Conservation (phyloP, 2,113 vertebrate species). For the Xiphophorus couchianus region DNA sequence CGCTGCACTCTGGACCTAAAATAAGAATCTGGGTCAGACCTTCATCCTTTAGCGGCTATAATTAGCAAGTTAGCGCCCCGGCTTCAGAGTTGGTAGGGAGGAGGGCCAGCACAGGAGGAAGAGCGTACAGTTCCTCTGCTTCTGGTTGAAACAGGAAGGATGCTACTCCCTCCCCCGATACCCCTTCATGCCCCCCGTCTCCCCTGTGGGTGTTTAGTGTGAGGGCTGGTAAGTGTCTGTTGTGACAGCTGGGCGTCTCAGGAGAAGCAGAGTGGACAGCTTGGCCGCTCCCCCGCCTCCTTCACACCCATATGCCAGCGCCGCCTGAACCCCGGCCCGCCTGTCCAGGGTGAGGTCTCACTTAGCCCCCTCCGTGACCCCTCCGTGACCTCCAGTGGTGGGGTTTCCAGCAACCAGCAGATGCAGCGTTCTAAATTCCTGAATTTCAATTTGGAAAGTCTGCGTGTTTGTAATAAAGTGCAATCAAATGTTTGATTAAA, state of each 20-base stretch:
- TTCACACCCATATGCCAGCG: slow-evolving; percentile 69
- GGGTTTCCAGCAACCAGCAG: slow-evolving; percentile 28
- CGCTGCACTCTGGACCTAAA: slow-evolving; percentile 35
- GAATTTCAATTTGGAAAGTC: no score
- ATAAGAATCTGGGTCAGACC: slow-evolving; percentile 71
- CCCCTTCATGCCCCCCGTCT: slow-evolving; percentile 19
- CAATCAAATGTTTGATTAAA: no score
- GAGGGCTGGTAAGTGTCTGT: slow-evolving; percentile 79
- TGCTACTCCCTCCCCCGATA: slow-evolving; percentile 1
- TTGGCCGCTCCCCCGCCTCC: slow-evolving; percentile 50
- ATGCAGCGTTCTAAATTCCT: no score
- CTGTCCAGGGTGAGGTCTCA: slow-evolving; percentile 75
- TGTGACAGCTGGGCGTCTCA: slow-evolving; percentile 77
- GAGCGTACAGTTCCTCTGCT: slow-evolving; percentile 38
- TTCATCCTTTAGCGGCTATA: slow-evolving; percentile 68
- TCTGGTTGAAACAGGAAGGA: slow-evolving; percentile 63
- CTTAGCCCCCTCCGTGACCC: slow-evolving; percentile 69
- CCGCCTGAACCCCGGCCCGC: slow-evolving; percentile 55
- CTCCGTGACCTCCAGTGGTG: slow-evolving; percentile 49
- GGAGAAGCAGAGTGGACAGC: slow-evolving; percentile 66
- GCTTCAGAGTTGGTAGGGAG: slow-evolving; percentile 41
- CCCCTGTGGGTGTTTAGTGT: slow-evolving; percentile 74
- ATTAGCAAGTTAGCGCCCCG: slow-evolving; percentile 66
- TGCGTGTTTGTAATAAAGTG: no score
- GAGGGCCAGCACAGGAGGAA: slow-evolving; percentile 44